phyloP scores from a whole-genome alignment of 2,113 vertebrate species.

The Mellivora capensis region DNA sequence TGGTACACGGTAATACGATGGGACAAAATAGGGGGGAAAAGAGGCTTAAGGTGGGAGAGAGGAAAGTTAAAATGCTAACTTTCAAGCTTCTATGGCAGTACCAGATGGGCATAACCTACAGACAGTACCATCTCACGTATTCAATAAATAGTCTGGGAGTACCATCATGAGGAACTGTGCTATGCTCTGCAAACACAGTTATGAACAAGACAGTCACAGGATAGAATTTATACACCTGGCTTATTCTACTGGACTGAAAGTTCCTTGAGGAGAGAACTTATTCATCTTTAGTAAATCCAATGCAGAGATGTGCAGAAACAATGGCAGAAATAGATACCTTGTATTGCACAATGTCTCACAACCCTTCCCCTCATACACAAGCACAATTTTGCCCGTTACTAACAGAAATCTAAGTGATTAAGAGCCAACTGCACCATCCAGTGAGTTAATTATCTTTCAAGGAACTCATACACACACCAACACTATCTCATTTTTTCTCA shows the following conservation, averaged over 20 bases:
- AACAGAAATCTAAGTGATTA: neutral
- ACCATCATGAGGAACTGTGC: neutral
- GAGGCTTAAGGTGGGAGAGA: neutral
- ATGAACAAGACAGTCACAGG: neutral
- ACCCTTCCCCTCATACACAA: neutral
- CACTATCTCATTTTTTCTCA: neutral
- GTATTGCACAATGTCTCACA: neutral
- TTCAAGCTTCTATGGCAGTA: neutral
- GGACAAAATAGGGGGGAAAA: neutral
- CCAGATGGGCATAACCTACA: neutral
- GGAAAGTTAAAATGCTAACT: neutral
- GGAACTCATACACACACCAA: neutral
- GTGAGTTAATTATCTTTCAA: conserved; percentile 1
- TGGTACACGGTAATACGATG: neutral
- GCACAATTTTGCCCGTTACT: neutral
- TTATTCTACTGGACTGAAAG: neutral
- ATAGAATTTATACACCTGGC: neutral
- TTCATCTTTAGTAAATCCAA: neutral
- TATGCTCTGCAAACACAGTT: neutral
- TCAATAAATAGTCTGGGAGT: neutral
- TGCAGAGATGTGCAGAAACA: neutral
- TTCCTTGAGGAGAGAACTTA: neutral
- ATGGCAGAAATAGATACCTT: neutral
- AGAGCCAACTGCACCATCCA: neutral
- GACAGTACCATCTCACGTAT: neutral